Evolutionary conservation across 53 echinoderm and acorn worm genomes (phyloP).

Genomic region (Holothuria scabra): DNA sequence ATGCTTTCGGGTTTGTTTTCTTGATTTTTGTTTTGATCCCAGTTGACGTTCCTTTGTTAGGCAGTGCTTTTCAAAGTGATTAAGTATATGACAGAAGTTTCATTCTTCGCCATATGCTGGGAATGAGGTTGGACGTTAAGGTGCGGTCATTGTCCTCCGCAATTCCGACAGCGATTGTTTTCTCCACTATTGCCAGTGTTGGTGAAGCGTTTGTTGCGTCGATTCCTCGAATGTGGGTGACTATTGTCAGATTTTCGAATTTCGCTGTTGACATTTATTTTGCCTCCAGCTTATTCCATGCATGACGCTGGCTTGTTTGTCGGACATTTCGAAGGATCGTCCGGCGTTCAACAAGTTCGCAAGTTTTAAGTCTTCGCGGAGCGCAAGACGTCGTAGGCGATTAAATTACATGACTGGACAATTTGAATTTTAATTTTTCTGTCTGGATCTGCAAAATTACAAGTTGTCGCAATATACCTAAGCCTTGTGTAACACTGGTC

Average conservation of each 20-base stretch:
- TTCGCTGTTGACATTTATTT: neutral
- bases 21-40: neutral
- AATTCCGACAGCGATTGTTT: slow-evolving; percentile 16
- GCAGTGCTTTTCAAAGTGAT: slow-evolving; percentile 54
- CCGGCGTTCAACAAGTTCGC: slow-evolving; percentile 2
- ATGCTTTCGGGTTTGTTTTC: neutral
- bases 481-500: slow-evolving; percentile 40
- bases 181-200: neutral
- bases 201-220: neutral
- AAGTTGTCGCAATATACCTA: neutral
- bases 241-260: neutral
- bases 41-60: slow-evolving; percentile 2
- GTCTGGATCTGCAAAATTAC: slow-evolving; percentile 36
- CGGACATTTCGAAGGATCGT: slow-evolving; percentile 11
- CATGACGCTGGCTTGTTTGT: slow-evolving; percentile 11
- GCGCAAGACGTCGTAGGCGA: slow-evolving; percentile 29
- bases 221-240: neutral
- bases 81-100: slow-evolving; percentile 41
- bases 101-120: slow-evolving; percentile 52
- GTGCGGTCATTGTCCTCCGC: slow-evolving; percentile 40
- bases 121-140: slow-evolving; percentile 42
- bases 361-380: slow-evolving; percentile 21
- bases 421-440: slow-evolving; percentile 31
- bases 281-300: neutral
- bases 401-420: neutral